phyloP scores from a whole-genome alignment of 2,888 invertebrate genomes.

The Ptilodon capucinus region DNA sequence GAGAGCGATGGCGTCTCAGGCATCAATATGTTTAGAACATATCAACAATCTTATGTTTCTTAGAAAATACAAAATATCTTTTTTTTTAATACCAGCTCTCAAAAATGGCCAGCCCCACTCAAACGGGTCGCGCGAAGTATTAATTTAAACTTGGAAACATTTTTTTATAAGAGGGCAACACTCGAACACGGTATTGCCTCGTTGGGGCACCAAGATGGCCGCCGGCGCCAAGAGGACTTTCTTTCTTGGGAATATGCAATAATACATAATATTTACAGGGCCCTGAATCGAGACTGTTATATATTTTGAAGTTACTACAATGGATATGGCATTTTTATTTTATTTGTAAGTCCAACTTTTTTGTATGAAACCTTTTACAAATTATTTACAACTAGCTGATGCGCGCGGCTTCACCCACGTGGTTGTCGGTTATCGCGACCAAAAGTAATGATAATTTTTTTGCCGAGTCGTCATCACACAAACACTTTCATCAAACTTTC shows the following conservation, averaged over 20 bases:
- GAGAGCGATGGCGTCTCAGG: no score
- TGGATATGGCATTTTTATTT: slow-evolving; percentile 12
- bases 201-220: slow-evolving; percentile 54
- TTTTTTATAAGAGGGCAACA: slow-evolving; percentile 39
- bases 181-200: slow-evolving; percentile 42
- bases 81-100: slow-evolving; percentile 10
- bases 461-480: no score
- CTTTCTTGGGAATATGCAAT: slow-evolving; percentile 62
- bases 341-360: no score
- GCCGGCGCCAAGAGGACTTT: slow-evolving; percentile 35
- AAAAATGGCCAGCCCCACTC: slow-evolving; percentile 34
- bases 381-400: no score
- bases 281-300: slow-evolving; percentile 29
- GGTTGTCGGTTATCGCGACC: no score
- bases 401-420: no score
- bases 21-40: no score
- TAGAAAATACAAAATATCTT: not conserved
- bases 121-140: slow-evolving; percentile 32
- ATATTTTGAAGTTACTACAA: slow-evolving; percentile 1
- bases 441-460: no score
- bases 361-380: no score
- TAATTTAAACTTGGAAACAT: slow-evolving; percentile 40
- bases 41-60: no score
- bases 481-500: no score
- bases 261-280: slow-evolving; percentile 56